Evolutionary conservation across 2,797 vertebrate species (phyloP), one percentile per base, ranked within the genome.

Genomic region (Kryptolebias ocellatus): DNA sequence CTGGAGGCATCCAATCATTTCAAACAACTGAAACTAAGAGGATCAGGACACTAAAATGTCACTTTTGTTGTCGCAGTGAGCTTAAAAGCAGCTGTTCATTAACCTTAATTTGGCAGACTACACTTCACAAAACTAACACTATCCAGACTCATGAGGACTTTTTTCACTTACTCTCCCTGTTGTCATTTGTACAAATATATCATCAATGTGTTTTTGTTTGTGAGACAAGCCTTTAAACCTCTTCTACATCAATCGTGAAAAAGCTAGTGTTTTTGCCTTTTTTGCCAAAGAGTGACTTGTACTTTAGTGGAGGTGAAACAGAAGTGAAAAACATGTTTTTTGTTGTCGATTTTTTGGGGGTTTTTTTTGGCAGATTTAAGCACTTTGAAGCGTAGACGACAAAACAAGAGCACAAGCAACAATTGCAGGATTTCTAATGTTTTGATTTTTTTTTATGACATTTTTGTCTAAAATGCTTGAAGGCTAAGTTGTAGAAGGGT

Each of bases 331-430:
- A 18, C 4, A 4, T 5, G 34, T 5, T 37, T 8, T 37, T 8
- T 58, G 15, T 6, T 5, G 20, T 24, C 20, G 20, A 60, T 20
- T 50, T 5, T 17, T 10, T 16, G 29, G 1, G 12, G 1, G 8
- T 37, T 53, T 15, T 24, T 17, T 52, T 47, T 55, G 31, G 7
- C 11, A 7, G 11, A 60, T 10, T 17, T 42, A 1, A 56, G 44
- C 53, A 2, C n/a, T 47, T 37, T 9, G 54, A 29, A 49, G 45
- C 50, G 16, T 8, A 20, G 11, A 60, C 37, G 46, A 37, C 6
- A 37, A 52, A 11, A 53, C 9, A 63, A 52, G 51, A 74, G 58
- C 54, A 70, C 57, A 57, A 72, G 34, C 12, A 60, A 34, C 27
- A 44, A 52, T 37, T 2, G 9, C 0, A 20, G 42, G 15, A 2